These are phyloP conservation scores for Caenorhabditis latens DNA, from an alignment of 1,140 invertebrate species.

Conservation along the genomic window DNA sequence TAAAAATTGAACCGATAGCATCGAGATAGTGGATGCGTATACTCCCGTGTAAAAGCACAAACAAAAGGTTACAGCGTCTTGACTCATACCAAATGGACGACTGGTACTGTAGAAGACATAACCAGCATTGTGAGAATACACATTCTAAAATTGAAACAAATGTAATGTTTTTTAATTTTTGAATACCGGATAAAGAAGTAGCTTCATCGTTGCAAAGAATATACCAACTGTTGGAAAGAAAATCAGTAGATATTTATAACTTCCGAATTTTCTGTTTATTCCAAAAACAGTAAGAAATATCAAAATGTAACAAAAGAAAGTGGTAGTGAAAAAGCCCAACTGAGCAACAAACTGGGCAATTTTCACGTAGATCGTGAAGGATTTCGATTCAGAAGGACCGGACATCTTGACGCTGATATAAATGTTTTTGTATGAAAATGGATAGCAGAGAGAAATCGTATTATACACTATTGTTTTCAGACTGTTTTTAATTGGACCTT, in stretches of 20 bases:
- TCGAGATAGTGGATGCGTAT: background rate
- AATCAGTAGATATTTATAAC: background rate
- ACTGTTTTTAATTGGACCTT: no score
- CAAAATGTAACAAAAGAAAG: background rate
- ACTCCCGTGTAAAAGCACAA: background rate
- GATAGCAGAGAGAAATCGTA: no score
- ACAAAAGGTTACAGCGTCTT: background rate
- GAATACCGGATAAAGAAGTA: background rate
- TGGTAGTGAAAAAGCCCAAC: background rate
- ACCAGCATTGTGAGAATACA: background rate
- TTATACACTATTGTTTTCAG: no score
- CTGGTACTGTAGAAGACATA: constrained; percentile 1
- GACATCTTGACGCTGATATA: background rate
- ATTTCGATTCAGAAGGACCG: background rate
- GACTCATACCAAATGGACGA: background rate
- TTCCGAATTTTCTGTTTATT: no score
- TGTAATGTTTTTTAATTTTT: background rate
- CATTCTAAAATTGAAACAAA: background rate
- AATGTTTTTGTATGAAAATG: no score
- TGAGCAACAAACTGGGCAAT: background rate
- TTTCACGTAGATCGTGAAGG: background rate
- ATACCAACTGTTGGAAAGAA: background rate
- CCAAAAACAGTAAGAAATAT: background rate
- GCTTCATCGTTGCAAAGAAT: background rate
- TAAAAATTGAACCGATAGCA: background rate